Percentiles rank a stretch among this genome's conserved stretches.
phyloP scores from a whole-genome alignment of 2,797 vertebrate species.

The Streptopelia turtur region DNA sequence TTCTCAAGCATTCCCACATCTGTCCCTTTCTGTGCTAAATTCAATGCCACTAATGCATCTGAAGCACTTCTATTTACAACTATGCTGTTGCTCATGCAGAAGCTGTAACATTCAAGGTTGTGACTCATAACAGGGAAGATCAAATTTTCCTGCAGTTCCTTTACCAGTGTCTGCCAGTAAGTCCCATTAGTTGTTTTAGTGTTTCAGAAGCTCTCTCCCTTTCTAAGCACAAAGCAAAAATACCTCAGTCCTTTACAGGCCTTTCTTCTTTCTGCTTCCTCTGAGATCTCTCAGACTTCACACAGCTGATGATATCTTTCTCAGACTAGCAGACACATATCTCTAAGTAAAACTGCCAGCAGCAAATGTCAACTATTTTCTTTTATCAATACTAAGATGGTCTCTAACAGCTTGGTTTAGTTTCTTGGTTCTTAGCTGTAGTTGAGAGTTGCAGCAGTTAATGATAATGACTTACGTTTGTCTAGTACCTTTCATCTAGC shows the following conservation, averaged over 20 bases:
- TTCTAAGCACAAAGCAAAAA: constrained; percentile 10
- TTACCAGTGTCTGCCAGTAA: constrained; percentile 34
- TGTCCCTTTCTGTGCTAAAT: not conserved
- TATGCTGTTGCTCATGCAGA: not conserved
- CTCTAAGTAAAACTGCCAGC: constrained; percentile 76
- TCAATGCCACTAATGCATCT: not conserved
- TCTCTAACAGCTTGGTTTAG: constrained; percentile 69
- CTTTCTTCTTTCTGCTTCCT: constrained; percentile 60
- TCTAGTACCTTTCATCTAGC: constrained; percentile 64
- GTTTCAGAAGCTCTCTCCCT: constrained; percentile 31
- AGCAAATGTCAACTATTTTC: constrained; percentile 77
- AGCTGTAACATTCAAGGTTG: constrained; percentile 17
- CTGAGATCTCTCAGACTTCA: constrained; percentile 73
- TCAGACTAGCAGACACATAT: constrained; percentile 73
- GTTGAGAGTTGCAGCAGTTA: constrained; percentile 59
- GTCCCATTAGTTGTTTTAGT: constrained; percentile 36
- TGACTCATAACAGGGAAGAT: not conserved
- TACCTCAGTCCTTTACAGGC: constrained; percentile 12
- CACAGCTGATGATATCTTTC: constrained; percentile 65
- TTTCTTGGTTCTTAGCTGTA: constrained; percentile 62
- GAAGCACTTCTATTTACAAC: not conserved
- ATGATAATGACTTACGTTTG: constrained; percentile 64
- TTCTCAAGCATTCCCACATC: not conserved
- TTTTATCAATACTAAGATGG: constrained; percentile 75
- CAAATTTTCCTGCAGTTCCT: constrained; percentile 35